A percentile compares a stretch with the other conserved stretches of the same genome.
Evolutionary conservation across 2,888 invertebrate genomes (phyloP).

Genomic region (Entomobrya proxima): DNA sequence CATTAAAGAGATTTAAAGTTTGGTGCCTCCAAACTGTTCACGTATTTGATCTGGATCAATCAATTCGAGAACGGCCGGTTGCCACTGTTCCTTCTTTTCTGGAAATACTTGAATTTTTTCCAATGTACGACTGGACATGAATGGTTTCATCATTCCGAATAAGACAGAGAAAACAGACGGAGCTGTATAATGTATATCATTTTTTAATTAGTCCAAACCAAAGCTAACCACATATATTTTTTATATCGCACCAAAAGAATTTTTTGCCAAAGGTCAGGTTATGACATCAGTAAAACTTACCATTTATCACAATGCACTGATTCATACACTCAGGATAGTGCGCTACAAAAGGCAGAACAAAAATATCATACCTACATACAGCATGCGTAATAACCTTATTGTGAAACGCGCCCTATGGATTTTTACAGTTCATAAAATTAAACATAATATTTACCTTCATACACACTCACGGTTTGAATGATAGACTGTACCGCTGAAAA

Average conservation of each 20-base stretch:
- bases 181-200: no score
- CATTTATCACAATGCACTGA: conserved; percentile 46
- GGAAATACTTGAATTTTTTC: conserved; percentile 54
- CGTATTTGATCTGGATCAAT: conserved; percentile 49
- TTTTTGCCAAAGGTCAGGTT: no score
- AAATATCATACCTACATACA: no score
- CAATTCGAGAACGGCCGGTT: conserved; percentile 43
- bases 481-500: conserved; percentile 60
- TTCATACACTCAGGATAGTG: conserved; percentile 65
- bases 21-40: conserved; percentile 57
- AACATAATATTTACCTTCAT: no score
- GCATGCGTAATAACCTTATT: no score
- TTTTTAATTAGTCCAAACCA: no score
- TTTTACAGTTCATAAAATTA: no score
- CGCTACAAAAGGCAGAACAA: no score
- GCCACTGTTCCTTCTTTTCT: conserved; percentile 47
- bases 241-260: not conserved
- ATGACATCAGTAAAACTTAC: conserved; percentile 11
- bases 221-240: not conserved
- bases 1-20: not conserved
- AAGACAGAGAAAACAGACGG: conserved; percentile 64
- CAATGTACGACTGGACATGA: conserved; percentile 58
- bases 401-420: no score
- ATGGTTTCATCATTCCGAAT: conserved; percentile 60
- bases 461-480: conserved; percentile 49